phyloP scores from a whole-genome alignment of 2,113 vertebrate genomes.

The Pseudonaja textilis region DNA sequence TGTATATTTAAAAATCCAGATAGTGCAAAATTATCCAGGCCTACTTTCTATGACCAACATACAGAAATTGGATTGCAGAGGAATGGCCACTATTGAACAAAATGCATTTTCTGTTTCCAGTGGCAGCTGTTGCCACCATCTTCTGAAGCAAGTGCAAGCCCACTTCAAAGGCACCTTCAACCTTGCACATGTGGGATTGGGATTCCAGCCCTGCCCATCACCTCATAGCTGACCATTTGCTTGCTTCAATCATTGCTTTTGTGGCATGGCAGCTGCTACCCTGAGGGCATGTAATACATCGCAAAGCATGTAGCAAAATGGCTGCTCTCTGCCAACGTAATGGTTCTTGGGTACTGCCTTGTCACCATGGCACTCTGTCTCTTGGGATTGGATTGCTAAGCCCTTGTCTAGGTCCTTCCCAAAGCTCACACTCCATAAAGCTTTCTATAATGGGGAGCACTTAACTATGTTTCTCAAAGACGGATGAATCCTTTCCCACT shows the following conservation, averaged over 20 bases:
- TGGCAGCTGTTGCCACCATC: not conserved
- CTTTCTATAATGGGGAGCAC: not conserved
- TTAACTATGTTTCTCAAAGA: not conserved
- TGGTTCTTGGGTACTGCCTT: not conserved
- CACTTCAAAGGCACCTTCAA: not conserved
- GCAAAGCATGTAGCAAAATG: not conserved
- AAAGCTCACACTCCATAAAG: not conserved
- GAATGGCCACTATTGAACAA: not conserved
- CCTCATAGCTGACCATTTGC: slow-evolving; percentile 1
- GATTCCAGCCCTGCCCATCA: not conserved
- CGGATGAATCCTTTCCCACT: not conserved
- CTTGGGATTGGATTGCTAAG: not conserved
- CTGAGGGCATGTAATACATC: not conserved
- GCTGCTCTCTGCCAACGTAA: not conserved
- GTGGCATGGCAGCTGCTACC: slow-evolving; percentile 12
- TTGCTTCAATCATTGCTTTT: not conserved
- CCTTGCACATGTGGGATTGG: not conserved
- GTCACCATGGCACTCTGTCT: not conserved
- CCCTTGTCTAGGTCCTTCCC: not conserved
- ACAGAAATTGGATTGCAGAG: not conserved
- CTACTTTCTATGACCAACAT: not conserved
- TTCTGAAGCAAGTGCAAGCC: not conserved
- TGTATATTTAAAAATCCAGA: not conserved
- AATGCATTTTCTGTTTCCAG: not conserved
- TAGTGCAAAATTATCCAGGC: not conserved